These are phyloP conservation scores for Campoletis sonorensis DNA, from an alignment of 1,140 invertebrate genomes.

Conservation along the genomic window DNA sequence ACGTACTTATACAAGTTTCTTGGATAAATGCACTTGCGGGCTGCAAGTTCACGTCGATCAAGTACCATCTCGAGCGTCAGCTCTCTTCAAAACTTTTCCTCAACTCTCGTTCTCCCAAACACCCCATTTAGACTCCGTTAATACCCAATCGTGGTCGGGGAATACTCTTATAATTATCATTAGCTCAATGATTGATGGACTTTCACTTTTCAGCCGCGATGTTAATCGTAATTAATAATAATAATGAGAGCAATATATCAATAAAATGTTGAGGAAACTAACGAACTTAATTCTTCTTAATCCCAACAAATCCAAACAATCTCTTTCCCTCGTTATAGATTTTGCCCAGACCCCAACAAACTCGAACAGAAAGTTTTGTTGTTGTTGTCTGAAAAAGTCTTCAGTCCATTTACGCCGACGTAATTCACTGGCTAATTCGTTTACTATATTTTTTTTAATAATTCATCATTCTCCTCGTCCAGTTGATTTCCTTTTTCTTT, in stretches of 20 bases:
- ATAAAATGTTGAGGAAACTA: neutral
- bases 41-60: neutral
- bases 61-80: neutral
- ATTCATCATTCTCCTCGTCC: too few species aligned
- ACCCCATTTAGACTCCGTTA: too few species aligned
- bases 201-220: neutral
- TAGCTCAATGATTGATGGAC: neutral
- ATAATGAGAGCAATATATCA: neutral
- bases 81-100: neutral
- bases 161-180: conserved; percentile 1
- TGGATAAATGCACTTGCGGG: neutral
- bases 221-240: neutral
- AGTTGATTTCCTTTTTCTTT: too few species aligned
- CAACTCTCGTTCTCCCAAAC: neutral
- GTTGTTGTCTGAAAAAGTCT: too few species aligned
- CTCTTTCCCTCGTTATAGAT: too few species aligned
- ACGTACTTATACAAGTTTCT: neutral
- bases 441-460: too few species aligned
- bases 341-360: too few species aligned
- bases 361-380: too few species aligned
- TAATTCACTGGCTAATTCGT: too few species aligned
- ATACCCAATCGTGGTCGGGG: neutral
- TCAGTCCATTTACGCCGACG: too few species aligned
- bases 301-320: too few species aligned
- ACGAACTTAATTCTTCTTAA: too few species aligned